These are phyloP conservation scores for Druceiella hillmani DNA, from an alignment of 2,888 invertebrate genomes.

Conservation along the genomic window DNA sequence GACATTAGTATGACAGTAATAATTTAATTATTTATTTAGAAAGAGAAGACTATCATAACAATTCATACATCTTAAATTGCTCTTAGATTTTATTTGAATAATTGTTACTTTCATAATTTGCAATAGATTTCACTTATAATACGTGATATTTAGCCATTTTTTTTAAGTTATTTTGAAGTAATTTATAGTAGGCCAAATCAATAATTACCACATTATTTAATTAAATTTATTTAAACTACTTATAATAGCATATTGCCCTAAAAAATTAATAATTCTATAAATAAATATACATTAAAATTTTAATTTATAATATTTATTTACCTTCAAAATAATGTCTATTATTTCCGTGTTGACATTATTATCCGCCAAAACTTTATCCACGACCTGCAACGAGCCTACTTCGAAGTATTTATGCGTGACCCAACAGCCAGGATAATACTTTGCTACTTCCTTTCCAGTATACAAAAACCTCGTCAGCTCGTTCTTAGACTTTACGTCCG, in stretches of 20 bases:
- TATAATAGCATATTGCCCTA: not conserved
- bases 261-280: not conserved
- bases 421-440: conserved; percentile 54
- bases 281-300: not conserved
- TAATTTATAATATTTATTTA: conserved; percentile 22
- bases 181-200: no score
- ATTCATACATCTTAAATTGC: no score
- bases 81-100: no score
- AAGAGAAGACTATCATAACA: no score
- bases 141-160: no score
- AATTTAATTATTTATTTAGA: no score
- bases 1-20: no score
- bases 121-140: no score
- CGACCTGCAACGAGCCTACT: conserved; percentile 35
- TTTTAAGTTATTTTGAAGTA: no score
- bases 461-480: conserved; percentile 47
- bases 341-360: conserved; percentile 31
- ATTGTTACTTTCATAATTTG: no score
- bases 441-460: conserved; percentile 47
- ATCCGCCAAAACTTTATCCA: conserved; percentile 30
- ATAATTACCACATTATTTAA: no score
- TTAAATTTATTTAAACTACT: no score
- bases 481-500: conserved; percentile 36
- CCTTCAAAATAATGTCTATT: conserved; percentile 37
- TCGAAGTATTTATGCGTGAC: conserved; percentile 46